Conservation (phyloP, 2,797 vertebrate species). For the Pipistrellus pipistrellus region DNA sequence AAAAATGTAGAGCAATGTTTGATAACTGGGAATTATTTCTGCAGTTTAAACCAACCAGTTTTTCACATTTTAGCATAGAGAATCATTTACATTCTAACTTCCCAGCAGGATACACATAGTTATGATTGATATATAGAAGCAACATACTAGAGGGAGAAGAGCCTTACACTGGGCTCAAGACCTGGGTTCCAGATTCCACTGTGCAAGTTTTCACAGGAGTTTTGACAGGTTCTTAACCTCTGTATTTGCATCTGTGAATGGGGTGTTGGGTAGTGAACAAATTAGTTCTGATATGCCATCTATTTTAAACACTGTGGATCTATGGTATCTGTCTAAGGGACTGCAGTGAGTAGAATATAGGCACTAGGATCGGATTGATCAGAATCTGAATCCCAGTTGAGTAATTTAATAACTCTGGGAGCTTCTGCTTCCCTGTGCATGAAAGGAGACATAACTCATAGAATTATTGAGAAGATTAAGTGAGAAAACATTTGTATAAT, state of each 20-base stretch:
- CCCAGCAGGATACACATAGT: not conserved
- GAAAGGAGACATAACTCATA: not conserved
- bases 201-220: not conserved
- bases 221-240: not conserved
- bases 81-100: constrained; percentile 24
- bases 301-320: not conserved
- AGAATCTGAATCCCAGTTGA: not conserved
- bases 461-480: not conserved
- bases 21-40: not conserved
- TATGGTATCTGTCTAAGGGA: not conserved
- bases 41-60: not conserved
- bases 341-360: not conserved
- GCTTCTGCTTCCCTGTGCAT: not conserved
- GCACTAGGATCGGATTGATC: not conserved
- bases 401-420: not conserved
- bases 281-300: not conserved
- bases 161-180: not conserved
- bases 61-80: not conserved
- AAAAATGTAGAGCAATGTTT: not conserved
- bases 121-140: not conserved
- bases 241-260: not conserved
- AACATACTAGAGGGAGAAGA: not conserved
- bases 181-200: not conserved
- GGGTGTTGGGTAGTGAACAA: too few species aligned
- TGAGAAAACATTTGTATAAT: not conserved